phyloP scores from a whole-genome alignment of 2,797 vertebrate species.

The Rachycentron canadum region DNA sequence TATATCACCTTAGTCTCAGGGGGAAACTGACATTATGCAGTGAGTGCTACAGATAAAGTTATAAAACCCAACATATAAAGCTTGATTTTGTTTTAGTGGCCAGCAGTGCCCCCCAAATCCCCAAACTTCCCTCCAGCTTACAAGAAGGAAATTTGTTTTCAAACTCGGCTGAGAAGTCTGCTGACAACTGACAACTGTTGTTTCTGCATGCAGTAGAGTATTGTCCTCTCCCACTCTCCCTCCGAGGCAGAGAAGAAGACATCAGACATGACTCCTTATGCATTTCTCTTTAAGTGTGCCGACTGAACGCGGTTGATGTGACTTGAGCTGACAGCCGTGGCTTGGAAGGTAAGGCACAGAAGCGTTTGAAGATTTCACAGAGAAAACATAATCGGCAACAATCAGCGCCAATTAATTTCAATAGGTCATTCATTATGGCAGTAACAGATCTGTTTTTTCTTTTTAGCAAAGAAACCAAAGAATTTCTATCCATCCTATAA shows the following conservation, averaged over 20 bases:
- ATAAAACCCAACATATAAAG: conserved; percentile 24
- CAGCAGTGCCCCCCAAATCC: conserved; percentile 27
- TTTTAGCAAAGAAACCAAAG: conserved; percentile 25
- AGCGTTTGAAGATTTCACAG: conserved; percentile 54
- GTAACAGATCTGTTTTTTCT: not conserved
- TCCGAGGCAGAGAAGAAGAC: conserved; percentile 54
- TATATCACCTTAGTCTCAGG: not conserved
- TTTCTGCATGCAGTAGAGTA: conserved; percentile 36
- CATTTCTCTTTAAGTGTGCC: conserved; percentile 37
- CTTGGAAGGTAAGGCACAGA: conserved; percentile 31
- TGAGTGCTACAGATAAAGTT: conserved; percentile 24
- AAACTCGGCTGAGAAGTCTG: conserved; percentile 55
- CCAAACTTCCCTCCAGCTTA: conserved; percentile 34
- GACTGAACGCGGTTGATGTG: conserved; percentile 36
- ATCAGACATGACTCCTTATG: conserved; percentile 46
- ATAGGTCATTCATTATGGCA: conserved; percentile 51
- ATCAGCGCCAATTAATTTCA: conserved; percentile 66
- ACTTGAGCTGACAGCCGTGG: conserved; percentile 59
- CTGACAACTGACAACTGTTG: conserved; percentile 65
- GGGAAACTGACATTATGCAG: conserved; percentile 4
- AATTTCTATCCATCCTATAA: conserved; percentile 45
- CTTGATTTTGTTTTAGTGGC: conserved; percentile 33
- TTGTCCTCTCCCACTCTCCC: conserved; percentile 63
- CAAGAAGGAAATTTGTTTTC: conserved; percentile 60
- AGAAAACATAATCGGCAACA: conserved; percentile 57